Evolutionary conservation across 2,113 vertebrate species (phyloP).

Genomic region (Scalopus aquaticus): DNA sequence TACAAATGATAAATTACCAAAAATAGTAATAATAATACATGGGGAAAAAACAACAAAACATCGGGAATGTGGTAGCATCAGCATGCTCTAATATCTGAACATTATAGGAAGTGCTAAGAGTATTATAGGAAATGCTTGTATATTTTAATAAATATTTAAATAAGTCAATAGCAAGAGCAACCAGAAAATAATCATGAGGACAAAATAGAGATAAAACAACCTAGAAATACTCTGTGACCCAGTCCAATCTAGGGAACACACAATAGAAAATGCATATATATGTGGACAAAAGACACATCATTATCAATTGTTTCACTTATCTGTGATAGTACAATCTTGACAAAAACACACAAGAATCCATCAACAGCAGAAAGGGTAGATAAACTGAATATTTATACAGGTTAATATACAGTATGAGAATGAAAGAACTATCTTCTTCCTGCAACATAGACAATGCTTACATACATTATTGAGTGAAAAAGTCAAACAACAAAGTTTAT

Average conservation of each 20-base stretch:
- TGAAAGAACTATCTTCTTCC: background rate
- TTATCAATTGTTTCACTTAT: background rate
- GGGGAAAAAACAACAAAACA: background rate
- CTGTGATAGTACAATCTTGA: background rate
- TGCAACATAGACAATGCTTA: background rate
- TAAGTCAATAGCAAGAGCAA: background rate
- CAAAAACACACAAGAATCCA: too few species aligned
- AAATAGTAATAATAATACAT: background rate
- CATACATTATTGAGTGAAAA: background rate
- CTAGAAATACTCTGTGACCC: background rate
- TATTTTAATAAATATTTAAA: background rate
- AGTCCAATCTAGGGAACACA: background rate
- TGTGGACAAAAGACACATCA: background rate
- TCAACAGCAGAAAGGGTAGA: background rate
- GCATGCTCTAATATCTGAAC: background rate
- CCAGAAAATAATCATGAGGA: background rate
- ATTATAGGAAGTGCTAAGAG: background rate
- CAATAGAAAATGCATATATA: background rate
- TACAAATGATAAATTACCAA: background rate
- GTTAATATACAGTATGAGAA: background rate
- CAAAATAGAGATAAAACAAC: rapidly evolving
- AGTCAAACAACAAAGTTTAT: background rate
- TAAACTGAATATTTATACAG: background rate
- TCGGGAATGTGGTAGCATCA: background rate
- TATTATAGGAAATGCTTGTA: too few species aligned